Conservation (phyloP, 2,113 vertebrate genomes). For the Rutilus rutilus region DNA sequence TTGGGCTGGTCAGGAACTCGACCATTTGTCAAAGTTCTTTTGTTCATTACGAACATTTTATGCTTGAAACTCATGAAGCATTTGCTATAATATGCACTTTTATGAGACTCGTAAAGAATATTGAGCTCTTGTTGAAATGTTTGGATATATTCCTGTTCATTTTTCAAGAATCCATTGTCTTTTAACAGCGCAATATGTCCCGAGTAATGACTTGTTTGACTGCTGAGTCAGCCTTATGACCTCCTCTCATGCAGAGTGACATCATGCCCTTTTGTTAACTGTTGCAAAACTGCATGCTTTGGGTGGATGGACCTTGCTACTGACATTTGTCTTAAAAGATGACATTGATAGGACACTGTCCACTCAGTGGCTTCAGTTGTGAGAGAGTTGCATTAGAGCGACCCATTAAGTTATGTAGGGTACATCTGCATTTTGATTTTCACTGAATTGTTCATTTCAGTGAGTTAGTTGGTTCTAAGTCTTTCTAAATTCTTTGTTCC, state of each 20-base stretch:
- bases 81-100: conserved; percentile 4
- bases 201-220: conserved; percentile 5
- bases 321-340: conserved; percentile 36
- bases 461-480: conserved; percentile 1
- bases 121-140: conserved; percentile 28
- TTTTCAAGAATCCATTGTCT: conserved; percentile 19
- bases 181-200: conserved; percentile 28
- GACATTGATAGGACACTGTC: conserved; percentile 36
- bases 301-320: conserved; percentile 31
- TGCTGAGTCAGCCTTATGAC: conserved; percentile 43
- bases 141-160: neutral
- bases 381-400: neutral
- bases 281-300: conserved; percentile 32
- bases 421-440: neutral
- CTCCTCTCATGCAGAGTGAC: conserved; percentile 31
- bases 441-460: neutral
- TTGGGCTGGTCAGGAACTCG: neutral
- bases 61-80: conserved; percentile 2
- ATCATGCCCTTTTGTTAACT: conserved; percentile 39
- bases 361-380: conserved; percentile 13
- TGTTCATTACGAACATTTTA: conserved; percentile 20
- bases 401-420: neutral
- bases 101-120: conserved; percentile 12
- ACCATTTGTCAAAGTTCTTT: conserved; percentile 13
- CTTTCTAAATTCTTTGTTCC: neutral